Conservation (phyloP, 2,888 invertebrate genomes). For the Acronicta psi region DNA sequence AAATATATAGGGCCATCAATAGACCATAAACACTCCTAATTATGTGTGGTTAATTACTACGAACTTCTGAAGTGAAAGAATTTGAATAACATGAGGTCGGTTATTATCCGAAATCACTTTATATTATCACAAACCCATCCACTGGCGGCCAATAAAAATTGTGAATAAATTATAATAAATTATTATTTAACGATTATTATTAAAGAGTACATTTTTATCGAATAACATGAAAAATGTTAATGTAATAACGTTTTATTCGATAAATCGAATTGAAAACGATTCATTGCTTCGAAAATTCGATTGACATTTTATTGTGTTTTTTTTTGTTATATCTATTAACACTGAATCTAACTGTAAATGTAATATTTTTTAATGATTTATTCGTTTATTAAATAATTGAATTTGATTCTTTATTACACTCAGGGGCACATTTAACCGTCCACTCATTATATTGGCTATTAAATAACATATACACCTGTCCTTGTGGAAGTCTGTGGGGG, state of each 20-base stretch:
- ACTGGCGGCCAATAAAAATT: slow-evolving; percentile 42
- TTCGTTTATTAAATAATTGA: slow-evolving; percentile 22
- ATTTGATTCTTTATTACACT: slow-evolving; percentile 18
- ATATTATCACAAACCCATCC: slow-evolving; percentile 34
- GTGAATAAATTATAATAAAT: slow-evolving; percentile 54
- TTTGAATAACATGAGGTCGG: slow-evolving; percentile 49
- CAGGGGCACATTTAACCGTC: no score
- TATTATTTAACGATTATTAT: slow-evolving; percentile 42
- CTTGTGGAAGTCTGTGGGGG: no score
- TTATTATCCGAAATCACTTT: slow-evolving; percentile 40
- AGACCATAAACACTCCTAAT: slow-evolving; percentile 42
- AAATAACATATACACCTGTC: no score
- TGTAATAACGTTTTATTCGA: slow-evolving; percentile 12
- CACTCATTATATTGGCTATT: no score
- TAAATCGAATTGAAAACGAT: slow-evolving; percentile 42
- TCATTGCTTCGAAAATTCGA: slow-evolving; percentile 12
- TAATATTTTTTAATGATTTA: slow-evolving; percentile 24
- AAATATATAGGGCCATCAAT: slow-evolving; percentile 39
- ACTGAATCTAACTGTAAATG: slow-evolving; percentile 17
- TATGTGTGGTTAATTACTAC: slow-evolving; percentile 37
- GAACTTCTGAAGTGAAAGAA: slow-evolving; percentile 34
- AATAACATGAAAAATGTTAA: slow-evolving; percentile 24
- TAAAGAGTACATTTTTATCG: slow-evolving; percentile 27
- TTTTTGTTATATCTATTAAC: no score
- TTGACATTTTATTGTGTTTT: slow-evolving; percentile 30